Conservation (phyloP, 2,888 invertebrate species). For the Spisula solida region DNA sequence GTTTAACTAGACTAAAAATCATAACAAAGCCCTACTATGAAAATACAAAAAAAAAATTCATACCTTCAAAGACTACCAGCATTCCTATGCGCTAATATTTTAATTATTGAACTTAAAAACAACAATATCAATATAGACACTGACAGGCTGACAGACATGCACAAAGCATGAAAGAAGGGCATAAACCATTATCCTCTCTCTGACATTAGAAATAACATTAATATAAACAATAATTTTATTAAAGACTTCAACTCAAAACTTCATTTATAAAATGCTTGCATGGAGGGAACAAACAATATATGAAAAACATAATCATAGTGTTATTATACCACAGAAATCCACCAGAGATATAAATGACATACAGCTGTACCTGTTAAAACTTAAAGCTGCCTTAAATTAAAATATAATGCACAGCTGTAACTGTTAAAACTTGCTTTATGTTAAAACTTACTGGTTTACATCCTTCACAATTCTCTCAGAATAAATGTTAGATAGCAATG, state of each 20-base stretch:
- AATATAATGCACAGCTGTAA: neutral
- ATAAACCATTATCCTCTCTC: neutral
- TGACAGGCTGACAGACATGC: neutral
- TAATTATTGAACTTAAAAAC: no score
- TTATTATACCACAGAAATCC: neutral
- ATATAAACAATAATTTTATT: no score
- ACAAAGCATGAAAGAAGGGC: neutral
- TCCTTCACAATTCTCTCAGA: neutral
- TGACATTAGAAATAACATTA: neutral
- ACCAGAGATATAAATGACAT: neutral
- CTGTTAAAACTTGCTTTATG: conserved; percentile 3
- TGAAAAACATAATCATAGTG: neutral
- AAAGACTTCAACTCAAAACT: neutral
- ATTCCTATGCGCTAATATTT: no score
- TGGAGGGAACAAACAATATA: neutral
- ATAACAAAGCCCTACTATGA: no score
- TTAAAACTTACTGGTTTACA: neutral
- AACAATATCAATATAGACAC: neutral
- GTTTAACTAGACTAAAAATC: no score
- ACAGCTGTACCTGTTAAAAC: neutral
- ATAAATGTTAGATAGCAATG: conserved; percentile 19
- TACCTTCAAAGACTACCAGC: no score
- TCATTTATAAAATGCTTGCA: neutral
- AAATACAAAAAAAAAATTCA: no score
- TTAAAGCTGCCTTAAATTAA: neutral